Base-by-base conservation (phyloP, 2,888 invertebrate genomes). In the Acanthosoma haemorrhoidale region DNA sequence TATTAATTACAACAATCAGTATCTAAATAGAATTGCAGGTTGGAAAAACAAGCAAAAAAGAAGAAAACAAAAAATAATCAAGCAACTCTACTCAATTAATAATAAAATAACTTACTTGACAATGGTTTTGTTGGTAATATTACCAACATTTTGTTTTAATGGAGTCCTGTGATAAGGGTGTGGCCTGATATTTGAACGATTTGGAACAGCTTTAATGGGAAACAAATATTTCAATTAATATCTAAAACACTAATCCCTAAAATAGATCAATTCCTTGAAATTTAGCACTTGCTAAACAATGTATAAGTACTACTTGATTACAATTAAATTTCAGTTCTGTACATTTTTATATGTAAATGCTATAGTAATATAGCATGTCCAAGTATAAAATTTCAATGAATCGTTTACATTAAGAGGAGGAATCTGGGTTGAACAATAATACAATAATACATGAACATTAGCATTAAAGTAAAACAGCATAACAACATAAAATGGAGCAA, bases 101-200 rank as follows among this genome's bases (percentile, higher is more conserved):
- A 36, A 36, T 15, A n/a, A 21, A 3, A 38, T 36, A 3, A 61
- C 61, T 61, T 61, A 61, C 61, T 61, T 61, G 34, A 59, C 59
- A 31, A 61, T 61, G 0, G 61, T 36, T 61, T 21, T 61, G 32
- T 21, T 36, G 34, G 32, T 9, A n/a, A 61, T 2, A 25, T 61
- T 61, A 36, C n/a, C 29, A 25, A 36, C 15, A 21, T 34, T 61
- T 36, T 32, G 34, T 38, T 61, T 61, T 61, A 61, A 61, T 34
- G 61, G 61, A 16, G 61, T 61, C 36, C 61, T 61, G 36, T 36
- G 61, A 61, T 61, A 61, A n/a, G 61, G 61, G 36, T 61, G 61
- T 38, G 61, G 61, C 38, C 61, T 61, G 61, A n/a, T 36, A 61
- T 61, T 61, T 16, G 61, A 25, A 38, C 61, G 61, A 32, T 36